Evolutionary conservation across 2,888 invertebrate species (phyloP), one percentile per base, ranked within the genome.

Genomic region (Himalopsyche tibetana): DNA sequence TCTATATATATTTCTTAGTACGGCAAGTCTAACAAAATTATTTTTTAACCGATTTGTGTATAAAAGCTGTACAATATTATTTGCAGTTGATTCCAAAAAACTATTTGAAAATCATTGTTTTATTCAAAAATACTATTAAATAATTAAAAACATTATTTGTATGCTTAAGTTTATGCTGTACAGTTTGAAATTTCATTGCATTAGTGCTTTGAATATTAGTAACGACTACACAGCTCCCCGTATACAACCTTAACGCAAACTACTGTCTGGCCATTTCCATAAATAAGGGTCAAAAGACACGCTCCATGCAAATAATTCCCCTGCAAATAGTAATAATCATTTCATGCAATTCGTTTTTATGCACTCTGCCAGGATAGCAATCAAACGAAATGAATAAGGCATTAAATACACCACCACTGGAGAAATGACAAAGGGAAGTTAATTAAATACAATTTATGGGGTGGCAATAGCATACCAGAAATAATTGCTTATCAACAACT

Each of bases 261-360:
- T 69, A 74, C 85, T 28, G 51, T 83, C 42, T 45, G 80, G 74
- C 85, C 69, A 69, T 83, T 85, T 82, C 84, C 84, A 84, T 80
- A 84, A 84, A 84, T 84, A 84, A 84, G 84, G 84, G 84, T 84
- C 84, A 84, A 55, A 84, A 84, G 80, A 80, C 84, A 79, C 55
- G 84, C 80, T 80, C 84, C n/a, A 28, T 80, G 51, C 79, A 55
- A 84, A 80, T 82, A 42, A 80, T 80, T 80, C 80, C 42, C 74
- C 36, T 28, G 74, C 36, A 74, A 74, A 74, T 74, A 74, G 74
- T 74, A 36, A 74, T 74, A 74, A 74, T 74, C 36, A 74, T 36
- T 74, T 74, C 38, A 74, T 74, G 74, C 36, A 38, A 38, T 19
- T 11, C 74, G 74, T 74, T 74, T 74, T 74, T 74, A 74, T 74